Evolutionary conservation across 2,797 vertebrate species (phyloP).

Genomic region (Diplodus puntazzo): DNA sequence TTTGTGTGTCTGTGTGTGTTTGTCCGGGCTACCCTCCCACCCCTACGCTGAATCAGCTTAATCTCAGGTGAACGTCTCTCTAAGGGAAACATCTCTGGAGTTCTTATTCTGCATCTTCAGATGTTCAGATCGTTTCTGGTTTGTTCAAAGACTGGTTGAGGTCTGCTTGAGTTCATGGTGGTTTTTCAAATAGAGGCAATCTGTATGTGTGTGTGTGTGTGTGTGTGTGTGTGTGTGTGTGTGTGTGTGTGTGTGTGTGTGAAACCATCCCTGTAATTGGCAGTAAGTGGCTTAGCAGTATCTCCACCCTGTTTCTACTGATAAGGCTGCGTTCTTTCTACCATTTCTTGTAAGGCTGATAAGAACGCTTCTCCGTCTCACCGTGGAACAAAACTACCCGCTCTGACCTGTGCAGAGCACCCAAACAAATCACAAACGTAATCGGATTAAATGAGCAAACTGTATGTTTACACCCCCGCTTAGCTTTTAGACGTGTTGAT

Average conservation of each 20-base stretch:
- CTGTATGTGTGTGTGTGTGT: no score
- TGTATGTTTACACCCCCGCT: not conserved
- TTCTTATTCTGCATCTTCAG: not conserved
- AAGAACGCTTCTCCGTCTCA: slow-evolving; percentile 31
- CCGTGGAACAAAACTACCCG: not conserved
- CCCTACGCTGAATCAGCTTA: slow-evolving; percentile 15
- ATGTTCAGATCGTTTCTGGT: slow-evolving; percentile 12
- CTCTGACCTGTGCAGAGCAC: not conserved
- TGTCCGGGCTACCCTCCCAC: slow-evolving; percentile 16
- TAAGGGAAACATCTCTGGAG: not conserved
- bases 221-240: not conserved
- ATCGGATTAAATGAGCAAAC: not conserved
- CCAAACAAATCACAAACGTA: not conserved
- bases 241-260: not conserved
- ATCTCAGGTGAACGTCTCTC: slow-evolving; percentile 12
- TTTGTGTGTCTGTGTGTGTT: slow-evolving; percentile 28
- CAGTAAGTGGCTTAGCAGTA: slow-evolving; percentile 65
- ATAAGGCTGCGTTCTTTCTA: slow-evolving; percentile 52
- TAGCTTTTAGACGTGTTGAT: not conserved
- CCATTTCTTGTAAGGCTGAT: slow-evolving; percentile 49
- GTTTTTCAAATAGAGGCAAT: slow-evolving; percentile 8
- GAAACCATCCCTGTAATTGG: slow-evolving; percentile 57
- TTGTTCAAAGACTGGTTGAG: slow-evolving; percentile 22
- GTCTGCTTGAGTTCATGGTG: slow-evolving; percentile 48
- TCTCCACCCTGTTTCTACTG: slow-evolving; percentile 61